Conservation (phyloP, 2,888 invertebrate species). For the Dinocampus coccinellae region DNA sequence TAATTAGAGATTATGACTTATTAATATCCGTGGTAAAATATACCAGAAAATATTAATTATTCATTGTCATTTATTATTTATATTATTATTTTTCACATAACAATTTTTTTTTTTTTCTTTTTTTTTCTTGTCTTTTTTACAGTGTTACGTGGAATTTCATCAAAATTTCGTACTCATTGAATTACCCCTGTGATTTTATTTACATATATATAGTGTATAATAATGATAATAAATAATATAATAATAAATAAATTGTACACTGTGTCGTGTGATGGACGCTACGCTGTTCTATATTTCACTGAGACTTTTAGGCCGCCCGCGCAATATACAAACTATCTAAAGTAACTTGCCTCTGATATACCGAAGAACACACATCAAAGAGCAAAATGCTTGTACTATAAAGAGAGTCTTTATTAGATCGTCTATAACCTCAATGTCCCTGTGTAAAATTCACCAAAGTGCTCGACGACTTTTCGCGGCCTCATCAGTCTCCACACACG, state of each 20-base stretch:
- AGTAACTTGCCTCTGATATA: conserved; percentile 48
- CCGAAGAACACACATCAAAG: conserved; percentile 61
- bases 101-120: no score
- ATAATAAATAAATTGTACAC: neutral
- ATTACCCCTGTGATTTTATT: neutral
- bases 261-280: neutral
- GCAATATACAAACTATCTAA: conserved; percentile 47
- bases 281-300: neutral
- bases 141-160: no score
- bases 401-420: conserved; percentile 64
- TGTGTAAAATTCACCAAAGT: conserved; percentile 60
- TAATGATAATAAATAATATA: neutral
- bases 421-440: conserved; percentile 54
- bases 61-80: neutral
- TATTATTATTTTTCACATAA: no score
- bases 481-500: conserved; percentile 15
- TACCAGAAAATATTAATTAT: neutral
- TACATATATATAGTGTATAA: neutral
- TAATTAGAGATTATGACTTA: conserved; percentile 60
- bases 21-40: conserved; percentile 45
- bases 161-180: neutral
- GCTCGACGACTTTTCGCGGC: conserved; percentile 49
- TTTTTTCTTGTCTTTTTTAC: no score
- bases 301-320: neutral
- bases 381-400: conserved; percentile 51